Evolutionary conservation across 2,113 vertebrate genomes (phyloP).

Genomic region (Epinephelus moara): DNA sequence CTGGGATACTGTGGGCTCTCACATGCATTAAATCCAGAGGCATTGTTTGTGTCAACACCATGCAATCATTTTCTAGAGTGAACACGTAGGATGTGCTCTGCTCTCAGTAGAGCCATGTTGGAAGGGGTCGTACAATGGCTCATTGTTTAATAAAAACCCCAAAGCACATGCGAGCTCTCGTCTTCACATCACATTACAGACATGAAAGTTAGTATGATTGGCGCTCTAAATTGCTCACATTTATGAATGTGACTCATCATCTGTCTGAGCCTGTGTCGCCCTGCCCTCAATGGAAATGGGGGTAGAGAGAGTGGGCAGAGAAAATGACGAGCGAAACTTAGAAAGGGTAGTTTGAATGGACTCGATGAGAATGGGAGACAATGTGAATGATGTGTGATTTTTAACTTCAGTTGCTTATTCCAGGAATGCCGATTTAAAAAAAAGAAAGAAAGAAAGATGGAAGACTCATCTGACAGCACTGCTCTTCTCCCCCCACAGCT

Average conservation of each 20-base stretch:
- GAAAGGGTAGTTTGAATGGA: slow-evolving; percentile 11
- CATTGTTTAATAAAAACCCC: slow-evolving; percentile 16
- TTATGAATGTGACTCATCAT: slow-evolving; percentile 28
- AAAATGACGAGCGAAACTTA: slow-evolving; percentile 22
- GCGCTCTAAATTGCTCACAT: slow-evolving; percentile 34
- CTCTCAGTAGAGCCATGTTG: neutral
- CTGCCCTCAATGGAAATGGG: slow-evolving; percentile 6
- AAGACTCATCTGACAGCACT: slow-evolving; percentile 36
- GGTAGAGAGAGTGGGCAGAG: neutral
- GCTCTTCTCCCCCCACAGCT: neutral
- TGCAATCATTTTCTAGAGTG: slow-evolving; percentile 22
- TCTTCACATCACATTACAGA: neutral
- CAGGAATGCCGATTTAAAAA: slow-evolving; percentile 12
- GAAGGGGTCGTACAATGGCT: neutral
- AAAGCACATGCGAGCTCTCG: slow-evolving; percentile 4
- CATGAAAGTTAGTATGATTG: slow-evolving; percentile 12
- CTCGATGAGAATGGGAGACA: slow-evolving; percentile 31
- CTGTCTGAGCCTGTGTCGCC: slow-evolving; percentile 28
- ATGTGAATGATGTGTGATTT: slow-evolving; percentile 40
- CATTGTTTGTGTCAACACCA: slow-evolving; percentile 57
- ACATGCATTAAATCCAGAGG: slow-evolving; percentile 59
- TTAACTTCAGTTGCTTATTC: slow-evolving; percentile 51
- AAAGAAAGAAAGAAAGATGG: slow-evolving; percentile 11
- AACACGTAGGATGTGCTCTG: neutral
- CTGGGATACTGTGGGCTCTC: slow-evolving; percentile 33